Percentiles rank a stretch among this genome's conserved stretches.
Conservation (phyloP, 2,113 vertebrate species). For the Phyllostomus hastatus region DNA sequence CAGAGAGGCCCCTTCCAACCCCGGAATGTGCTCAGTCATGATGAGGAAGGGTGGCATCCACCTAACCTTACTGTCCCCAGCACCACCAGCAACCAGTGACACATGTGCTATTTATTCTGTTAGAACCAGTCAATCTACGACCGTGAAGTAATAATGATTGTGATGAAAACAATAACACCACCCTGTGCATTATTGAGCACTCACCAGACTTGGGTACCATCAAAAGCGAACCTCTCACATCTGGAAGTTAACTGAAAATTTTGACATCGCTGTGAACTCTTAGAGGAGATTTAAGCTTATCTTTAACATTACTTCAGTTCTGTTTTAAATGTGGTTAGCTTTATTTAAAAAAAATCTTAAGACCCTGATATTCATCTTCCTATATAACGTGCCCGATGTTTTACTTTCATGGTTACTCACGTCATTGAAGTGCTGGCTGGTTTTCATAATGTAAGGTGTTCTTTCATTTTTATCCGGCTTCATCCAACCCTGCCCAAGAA, state of each 20-base stretch:
- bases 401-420: constrained; percentile 79
- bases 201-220: background rate
- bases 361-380: background rate
- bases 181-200: background rate
- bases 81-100: background rate
- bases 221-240: background rate
- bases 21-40: background rate
- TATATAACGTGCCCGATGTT: fast-evolving
- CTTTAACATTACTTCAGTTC: background rate
- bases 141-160: background rate
- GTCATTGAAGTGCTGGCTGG: constrained; percentile 97
- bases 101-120: background rate
- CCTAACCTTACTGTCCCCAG: background rate
- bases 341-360: background rate
- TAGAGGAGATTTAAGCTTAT: background rate
- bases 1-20: background rate
- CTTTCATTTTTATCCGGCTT: constrained; percentile 95
- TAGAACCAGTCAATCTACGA: background rate
- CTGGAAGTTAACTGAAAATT: background rate
- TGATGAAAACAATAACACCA: background rate
- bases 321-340: background rate
- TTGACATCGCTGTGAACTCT: background rate
- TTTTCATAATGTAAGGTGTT: constrained; percentile 98
- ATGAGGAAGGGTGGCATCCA: background rate
- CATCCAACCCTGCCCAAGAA: constrained; percentile 99